Evolutionary conservation across 1,140 invertebrate species (phyloP).

Genomic region (Drosophila kikkawai): DNA sequence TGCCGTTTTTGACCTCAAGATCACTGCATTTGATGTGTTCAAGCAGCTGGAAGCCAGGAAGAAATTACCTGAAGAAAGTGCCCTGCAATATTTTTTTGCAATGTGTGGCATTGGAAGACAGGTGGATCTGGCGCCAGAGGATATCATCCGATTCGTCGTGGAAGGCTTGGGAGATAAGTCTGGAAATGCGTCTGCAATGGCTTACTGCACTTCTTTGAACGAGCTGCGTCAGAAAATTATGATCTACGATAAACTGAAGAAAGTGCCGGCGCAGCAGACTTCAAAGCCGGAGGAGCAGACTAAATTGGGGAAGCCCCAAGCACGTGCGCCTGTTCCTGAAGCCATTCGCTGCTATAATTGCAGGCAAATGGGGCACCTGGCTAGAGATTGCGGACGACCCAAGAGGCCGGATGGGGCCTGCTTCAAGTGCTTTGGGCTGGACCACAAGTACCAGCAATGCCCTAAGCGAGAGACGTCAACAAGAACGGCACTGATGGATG

Average conservation of each 20-base stretch:
- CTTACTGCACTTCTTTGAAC: neutral
- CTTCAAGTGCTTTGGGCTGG: slow-evolving; percentile 7
- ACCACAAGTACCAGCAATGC: slow-evolving; percentile 1
- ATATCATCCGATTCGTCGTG: slow-evolving; percentile 4
- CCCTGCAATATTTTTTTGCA: neutral
- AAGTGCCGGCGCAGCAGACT: neutral
- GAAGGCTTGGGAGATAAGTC: neutral
- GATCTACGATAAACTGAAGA: neutral
- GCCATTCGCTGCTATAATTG: slow-evolving; percentile 4
- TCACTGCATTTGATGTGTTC: no score
- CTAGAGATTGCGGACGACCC: neutral
- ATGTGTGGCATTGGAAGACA: neutral
- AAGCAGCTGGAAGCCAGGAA: neutral
- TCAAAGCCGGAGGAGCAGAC: neutral
- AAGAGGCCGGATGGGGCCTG: slow-evolving; percentile 11
- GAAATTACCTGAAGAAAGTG: neutral
- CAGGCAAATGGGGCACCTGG: neutral
- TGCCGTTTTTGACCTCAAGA: no score
- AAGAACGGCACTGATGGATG: neutral
- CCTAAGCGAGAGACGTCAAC: neutral
- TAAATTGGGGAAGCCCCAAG: no score
- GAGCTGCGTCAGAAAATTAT: no score
- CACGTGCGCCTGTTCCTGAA: neutral
- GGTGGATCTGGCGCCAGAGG: neutral
- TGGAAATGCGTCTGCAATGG: neutral